Evolutionary conservation across 2,113 vertebrate species (phyloP).

Genomic region (Melozone crissalis): DNA sequence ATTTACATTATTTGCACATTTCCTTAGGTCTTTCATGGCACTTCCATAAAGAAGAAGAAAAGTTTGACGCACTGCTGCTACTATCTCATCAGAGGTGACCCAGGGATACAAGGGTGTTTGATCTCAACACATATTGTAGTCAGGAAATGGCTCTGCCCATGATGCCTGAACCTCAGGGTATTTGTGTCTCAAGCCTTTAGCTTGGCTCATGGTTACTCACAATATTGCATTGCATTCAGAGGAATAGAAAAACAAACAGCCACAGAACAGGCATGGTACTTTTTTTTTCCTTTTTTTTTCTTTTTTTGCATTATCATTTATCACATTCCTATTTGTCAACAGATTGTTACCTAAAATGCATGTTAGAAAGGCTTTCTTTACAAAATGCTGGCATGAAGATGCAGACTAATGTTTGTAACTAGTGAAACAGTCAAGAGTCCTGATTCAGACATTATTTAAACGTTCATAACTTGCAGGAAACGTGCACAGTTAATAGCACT

Average conservation of each 20-base stretch:
- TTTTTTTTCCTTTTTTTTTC: not conserved
- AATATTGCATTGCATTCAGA: not conserved
- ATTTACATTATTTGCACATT: not conserved
- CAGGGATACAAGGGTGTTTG: not conserved
- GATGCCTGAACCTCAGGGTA: not conserved
- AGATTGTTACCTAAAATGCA: slow-evolving; percentile 29
- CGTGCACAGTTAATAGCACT: slow-evolving; percentile 28
- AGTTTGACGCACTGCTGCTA: not conserved
- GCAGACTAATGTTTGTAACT: not conserved
- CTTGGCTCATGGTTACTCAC: not conserved
- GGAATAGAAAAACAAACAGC: slow-evolving; percentile 36
- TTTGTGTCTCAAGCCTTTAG: not conserved
- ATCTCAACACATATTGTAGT: not conserved
- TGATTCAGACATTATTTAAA: slow-evolving; percentile 23
- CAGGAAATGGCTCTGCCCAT: not conserved
- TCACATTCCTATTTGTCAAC: slow-evolving; percentile 50
- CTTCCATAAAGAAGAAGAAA: not conserved
- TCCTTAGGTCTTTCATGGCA: not conserved
- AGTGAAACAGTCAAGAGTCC: slow-evolving; percentile 14
- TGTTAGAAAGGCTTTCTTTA: slow-evolving; percentile 23
- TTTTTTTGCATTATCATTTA: slow-evolving; percentile 38
- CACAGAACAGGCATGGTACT: not conserved
- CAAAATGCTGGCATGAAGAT: slow-evolving; percentile 17
- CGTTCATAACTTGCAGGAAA: slow-evolving; percentile 9
- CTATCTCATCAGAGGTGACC: not conserved